Conservation (phyloP, 2,797 vertebrate genomes). For the Poecile montanus region DNA sequence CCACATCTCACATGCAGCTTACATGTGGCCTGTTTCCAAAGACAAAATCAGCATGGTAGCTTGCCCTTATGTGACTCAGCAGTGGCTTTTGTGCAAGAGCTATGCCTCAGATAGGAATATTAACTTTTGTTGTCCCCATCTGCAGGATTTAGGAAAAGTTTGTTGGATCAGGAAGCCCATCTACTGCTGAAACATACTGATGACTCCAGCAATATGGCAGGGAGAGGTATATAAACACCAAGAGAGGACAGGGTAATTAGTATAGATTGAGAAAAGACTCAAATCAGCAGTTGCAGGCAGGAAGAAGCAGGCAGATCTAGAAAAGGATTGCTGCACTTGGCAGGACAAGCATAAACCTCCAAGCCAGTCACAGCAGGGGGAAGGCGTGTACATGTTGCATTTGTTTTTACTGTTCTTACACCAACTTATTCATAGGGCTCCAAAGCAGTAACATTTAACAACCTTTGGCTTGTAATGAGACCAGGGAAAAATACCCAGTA, state of each 20-base stretch:
- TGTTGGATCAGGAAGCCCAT: not conserved
- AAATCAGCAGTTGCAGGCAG: not conserved
- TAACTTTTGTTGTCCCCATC: not conserved
- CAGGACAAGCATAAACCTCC: not conserved
- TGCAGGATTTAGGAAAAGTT: not conserved
- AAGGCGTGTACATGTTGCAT: not conserved
- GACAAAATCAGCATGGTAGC: not conserved
- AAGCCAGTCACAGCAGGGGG: not conserved
- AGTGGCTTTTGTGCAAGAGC: not conserved
- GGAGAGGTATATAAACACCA: not conserved
- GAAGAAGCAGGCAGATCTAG: not conserved
- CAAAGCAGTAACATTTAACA: not conserved
- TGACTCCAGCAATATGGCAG: not conserved
- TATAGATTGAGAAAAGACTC: not conserved
- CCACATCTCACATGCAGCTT: not conserved
- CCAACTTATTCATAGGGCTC: not conserved
- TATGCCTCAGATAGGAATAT: not conserved
- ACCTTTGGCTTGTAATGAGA: not conserved
- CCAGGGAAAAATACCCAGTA: not conserved
- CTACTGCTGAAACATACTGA: not conserved
- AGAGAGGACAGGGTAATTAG: not conserved
- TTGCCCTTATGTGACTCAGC: not conserved
- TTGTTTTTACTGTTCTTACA: not conserved
- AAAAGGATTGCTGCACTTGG: not conserved
- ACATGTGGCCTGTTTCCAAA: not conserved